These are phyloP conservation scores for Magallana nippona DNA, from an alignment of 2,888 invertebrate genomes.

Conservation along the genomic window DNA sequence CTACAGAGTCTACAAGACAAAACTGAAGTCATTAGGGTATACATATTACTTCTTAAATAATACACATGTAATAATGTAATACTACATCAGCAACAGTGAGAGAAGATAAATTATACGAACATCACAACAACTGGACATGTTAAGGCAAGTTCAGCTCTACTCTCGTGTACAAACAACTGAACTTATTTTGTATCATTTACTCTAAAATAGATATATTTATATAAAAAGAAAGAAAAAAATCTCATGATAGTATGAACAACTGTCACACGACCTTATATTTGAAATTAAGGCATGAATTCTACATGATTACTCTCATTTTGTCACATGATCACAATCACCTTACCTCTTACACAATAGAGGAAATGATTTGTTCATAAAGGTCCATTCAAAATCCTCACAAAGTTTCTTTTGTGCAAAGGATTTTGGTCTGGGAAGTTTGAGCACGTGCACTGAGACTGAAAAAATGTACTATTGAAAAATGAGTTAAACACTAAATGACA, in stretches of 20 bases:
- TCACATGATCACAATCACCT: conserved; percentile 18
- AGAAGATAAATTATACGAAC: conserved; percentile 17
- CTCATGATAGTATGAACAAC: conserved; percentile 27
- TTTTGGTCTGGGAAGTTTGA: conserved; percentile 46
- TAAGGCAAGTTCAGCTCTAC: conserved; percentile 30
- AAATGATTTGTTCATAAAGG: conserved; percentile 13
- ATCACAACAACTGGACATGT: conserved; percentile 27
- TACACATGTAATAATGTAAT: neutral
- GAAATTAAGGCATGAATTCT: conserved; percentile 2
- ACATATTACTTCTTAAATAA: neutral
- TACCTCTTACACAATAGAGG: neutral
- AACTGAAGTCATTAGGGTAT: neutral
- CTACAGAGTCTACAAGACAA: neutral
- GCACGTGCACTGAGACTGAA: conserved; percentile 39
- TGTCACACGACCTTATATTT: conserved; percentile 13
- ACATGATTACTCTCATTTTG: conserved; percentile 4
- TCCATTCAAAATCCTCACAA: conserved; percentile 29
- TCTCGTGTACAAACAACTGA: conserved; percentile 18
- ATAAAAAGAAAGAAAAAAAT: conserved; percentile 24
- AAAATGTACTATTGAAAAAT: neutral
- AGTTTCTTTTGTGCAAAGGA: conserved; percentile 28
- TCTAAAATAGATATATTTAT: conserved; percentile 32
- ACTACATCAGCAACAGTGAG: conserved; percentile 15
- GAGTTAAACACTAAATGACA: conserved; percentile 36
- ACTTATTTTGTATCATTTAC: conserved; percentile 31